Base-by-base conservation (phyloP, 2,797 vertebrate species). In the Rachycentron canadum region DNA sequence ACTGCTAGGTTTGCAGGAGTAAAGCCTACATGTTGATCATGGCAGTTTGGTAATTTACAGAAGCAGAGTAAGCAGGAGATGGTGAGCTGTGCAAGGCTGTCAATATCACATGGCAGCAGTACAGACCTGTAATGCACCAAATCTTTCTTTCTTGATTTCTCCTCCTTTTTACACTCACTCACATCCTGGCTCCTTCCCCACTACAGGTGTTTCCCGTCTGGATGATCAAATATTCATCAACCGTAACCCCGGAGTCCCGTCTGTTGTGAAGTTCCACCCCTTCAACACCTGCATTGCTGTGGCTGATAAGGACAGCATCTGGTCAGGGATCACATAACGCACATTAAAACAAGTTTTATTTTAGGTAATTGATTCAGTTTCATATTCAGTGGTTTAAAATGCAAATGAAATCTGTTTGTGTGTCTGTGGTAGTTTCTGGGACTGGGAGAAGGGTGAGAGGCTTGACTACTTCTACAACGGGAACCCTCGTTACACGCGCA, bases 201-300 rank as follows among this genome's bases (percentile, higher is more conserved):
- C 81, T 65, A 12, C 91, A 99, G 98, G 98, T 41, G 95, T 99
- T 52, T 95, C 97, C 45, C 93, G 96, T 32, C 93, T 99, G 85
- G 98, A 99, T 1, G 98, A 99, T 93, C 98, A 99, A 95, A 99
- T 99, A 90, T 99, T 99, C 93, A 97, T 99, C 90, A 99, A 99
- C 94, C 95, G 97, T 73, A 99, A 99, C 91, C 98, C 98, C 0
- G 98, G 98, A 0, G 97, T 99, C 2, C 98, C 98, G 25, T 98
- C 98, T 0, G 98, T 99, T 72, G 97, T 99, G 73, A 99, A 98
- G 87, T 99, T 99, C 86, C 98, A 99, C 79, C 98, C 98, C 4
- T 99, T 98, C 87, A 98, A 98, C 0, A 96, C 97, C 5, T 99
- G 97, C 81, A 97, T 99, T 19, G 98, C 98, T 0, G 97, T 99